Evolutionary conservation across 1,140 invertebrate genomes (phyloP).

Genomic region (Gryllus bimaculatus): DNA sequence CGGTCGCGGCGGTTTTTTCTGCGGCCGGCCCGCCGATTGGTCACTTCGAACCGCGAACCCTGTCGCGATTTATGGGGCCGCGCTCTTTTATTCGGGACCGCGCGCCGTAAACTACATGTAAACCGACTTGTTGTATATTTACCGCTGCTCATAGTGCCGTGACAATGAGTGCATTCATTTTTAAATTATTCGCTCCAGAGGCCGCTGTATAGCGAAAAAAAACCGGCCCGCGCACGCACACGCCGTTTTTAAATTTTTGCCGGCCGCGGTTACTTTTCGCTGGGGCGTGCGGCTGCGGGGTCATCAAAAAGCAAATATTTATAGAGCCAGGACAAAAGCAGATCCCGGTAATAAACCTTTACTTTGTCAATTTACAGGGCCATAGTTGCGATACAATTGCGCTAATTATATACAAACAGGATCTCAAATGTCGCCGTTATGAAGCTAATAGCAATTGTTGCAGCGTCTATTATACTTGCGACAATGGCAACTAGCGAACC

Average conservation of each 20-base stretch:
- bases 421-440: neutral
- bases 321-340: neutral
- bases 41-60: no score
- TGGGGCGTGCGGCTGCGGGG: neutral
- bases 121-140: neutral
- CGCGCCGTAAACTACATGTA: neutral
- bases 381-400: neutral
- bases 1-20: no score
- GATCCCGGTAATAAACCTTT: neutral
- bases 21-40: no score
- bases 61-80: no score
- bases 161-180: neutral
- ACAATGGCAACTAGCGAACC: neutral
- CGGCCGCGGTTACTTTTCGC: neutral
- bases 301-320: constrained; percentile 2
- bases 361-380: neutral
- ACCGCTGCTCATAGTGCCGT: neutral
- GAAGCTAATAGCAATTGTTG: neutral
- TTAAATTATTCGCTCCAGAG: neutral
- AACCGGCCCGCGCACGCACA: neutral
- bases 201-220: neutral
- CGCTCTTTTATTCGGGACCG: no score
- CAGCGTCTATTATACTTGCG: neutral
- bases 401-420: neutral
- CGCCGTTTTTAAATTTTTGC: neutral